phyloP scores from a whole-genome alignment of 2,113 vertebrate genomes.

The Anarrhichthys ocellatus region DNA sequence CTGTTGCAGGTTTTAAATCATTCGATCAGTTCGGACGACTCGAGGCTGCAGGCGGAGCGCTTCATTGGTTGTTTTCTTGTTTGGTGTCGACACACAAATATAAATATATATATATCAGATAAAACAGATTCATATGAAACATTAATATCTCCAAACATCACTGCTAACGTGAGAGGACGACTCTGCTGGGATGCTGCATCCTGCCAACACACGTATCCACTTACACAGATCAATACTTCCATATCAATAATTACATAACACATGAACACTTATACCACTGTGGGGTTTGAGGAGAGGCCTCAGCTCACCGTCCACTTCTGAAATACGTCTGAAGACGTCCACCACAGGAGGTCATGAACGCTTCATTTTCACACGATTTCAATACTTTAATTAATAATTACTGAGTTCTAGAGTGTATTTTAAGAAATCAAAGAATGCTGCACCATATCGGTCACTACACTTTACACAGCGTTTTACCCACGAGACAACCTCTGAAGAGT shows the following conservation, averaged over 20 bases:
- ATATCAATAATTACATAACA: neutral
- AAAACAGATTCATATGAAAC: constrained; percentile 2
- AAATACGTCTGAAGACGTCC: neutral
- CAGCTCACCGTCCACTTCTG: too few relatives aligned
- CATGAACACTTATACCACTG: neutral
- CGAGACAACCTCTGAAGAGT: too few relatives aligned
- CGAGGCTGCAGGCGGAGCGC: too few relatives aligned
- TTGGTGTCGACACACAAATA: neutral
- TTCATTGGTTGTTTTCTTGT: too few relatives aligned
- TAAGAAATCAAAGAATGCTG: too few relatives aligned
- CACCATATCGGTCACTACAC: too few relatives aligned
- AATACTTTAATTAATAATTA: neutral
- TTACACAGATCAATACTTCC: constrained; percentile 28
- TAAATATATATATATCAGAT: too few relatives aligned
- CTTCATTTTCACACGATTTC: neutral
- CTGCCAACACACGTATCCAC: constrained; percentile 38
- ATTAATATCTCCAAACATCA: neutral
- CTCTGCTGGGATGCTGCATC: constrained; percentile 27
- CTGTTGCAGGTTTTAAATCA: too few relatives aligned
- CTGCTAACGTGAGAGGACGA: neutral
- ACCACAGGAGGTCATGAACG: neutral
- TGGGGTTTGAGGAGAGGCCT: neutral
- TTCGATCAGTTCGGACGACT: too few relatives aligned
- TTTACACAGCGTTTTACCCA: too few relatives aligned
- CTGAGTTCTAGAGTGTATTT: neutral